phyloP scores from a whole-genome alignment of 2,113 vertebrate genomes.

The Tichodroma muraria region DNA sequence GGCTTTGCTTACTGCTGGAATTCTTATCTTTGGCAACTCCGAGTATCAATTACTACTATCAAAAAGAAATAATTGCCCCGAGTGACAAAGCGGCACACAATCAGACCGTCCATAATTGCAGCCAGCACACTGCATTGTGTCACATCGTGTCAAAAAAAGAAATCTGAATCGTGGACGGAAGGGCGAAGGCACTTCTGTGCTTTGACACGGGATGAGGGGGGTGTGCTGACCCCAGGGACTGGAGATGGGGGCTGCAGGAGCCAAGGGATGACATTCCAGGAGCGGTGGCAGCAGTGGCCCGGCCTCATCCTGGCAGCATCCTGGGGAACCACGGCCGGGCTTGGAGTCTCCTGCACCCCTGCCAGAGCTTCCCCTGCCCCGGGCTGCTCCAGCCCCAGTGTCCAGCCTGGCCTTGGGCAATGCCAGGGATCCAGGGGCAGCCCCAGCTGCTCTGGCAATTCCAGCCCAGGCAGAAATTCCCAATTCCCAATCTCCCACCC shows the following conservation, averaged over 20 bases:
- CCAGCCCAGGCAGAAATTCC: not conserved
- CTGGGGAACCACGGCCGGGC: fast-evolving
- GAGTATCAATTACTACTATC: constrained; percentile 19
- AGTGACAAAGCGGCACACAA: not conserved
- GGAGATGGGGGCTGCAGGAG: not conserved
- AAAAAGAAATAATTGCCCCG: constrained; percentile 10
- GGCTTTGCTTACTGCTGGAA: not conserved
- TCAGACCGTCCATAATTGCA: not conserved
- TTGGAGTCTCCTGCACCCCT: not conserved
- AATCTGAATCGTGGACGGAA: not conserved
- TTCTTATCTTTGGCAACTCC: not conserved
- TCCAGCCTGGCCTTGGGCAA: too few species aligned
- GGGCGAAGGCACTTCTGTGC: not conserved
- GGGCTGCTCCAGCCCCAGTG: too few species aligned
- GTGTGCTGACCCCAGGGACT: not conserved
- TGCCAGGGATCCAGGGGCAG: too few species aligned
- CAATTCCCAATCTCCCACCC: not conserved
- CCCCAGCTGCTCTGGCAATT: not conserved
- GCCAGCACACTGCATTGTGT: not conserved
- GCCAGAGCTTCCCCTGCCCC: too few species aligned
- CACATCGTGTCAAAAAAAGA: not conserved
- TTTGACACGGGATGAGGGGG: not conserved
- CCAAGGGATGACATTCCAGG: not conserved
- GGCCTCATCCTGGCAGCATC: fast-evolving
- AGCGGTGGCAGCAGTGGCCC: not conserved